phyloP scores from a whole-genome alignment of 2,113 vertebrate genomes.

The Gymnogyps californianus region DNA sequence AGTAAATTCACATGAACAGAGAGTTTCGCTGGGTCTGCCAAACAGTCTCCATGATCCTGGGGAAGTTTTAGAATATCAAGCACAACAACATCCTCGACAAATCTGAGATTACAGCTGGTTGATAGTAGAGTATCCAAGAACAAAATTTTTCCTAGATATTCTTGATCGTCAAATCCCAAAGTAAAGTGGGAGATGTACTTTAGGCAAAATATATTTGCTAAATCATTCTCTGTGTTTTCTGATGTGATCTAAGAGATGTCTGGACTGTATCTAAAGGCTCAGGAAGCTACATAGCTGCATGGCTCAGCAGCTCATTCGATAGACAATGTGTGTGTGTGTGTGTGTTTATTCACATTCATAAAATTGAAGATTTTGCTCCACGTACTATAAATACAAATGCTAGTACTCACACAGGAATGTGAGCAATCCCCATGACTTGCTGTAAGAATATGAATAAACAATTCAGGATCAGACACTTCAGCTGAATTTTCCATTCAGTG shows the following conservation, averaged over 20 bases:
- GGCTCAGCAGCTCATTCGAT: not conserved
- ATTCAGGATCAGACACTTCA: not conserved
- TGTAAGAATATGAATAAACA: not conserved
- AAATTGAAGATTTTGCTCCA: not conserved
- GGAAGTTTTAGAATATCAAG: not conserved
- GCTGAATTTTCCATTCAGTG: not conserved
- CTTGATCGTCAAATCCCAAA: not conserved
- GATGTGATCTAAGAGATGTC: not conserved
- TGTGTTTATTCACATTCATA: not conserved
- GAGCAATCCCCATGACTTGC: not conserved
- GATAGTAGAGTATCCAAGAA: not conserved
- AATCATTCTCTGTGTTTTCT: not conserved
- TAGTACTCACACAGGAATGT: not conserved
- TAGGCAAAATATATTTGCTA: not conserved
- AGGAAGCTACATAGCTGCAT: not conserved
- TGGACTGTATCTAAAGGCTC: not conserved
- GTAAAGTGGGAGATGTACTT: not conserved
- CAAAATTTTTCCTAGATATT: not conserved
- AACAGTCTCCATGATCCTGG: not conserved
- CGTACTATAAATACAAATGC: not conserved
- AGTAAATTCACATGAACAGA: not conserved
- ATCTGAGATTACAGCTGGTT: not conserved
- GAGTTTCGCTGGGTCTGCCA: not conserved
- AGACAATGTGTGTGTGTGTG: fast-evolving
- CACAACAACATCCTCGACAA: not conserved